These are phyloP conservation scores for Melolontha melolontha DNA, from an alignment of 2,888 invertebrate species.

Conservation along the genomic window DNA sequence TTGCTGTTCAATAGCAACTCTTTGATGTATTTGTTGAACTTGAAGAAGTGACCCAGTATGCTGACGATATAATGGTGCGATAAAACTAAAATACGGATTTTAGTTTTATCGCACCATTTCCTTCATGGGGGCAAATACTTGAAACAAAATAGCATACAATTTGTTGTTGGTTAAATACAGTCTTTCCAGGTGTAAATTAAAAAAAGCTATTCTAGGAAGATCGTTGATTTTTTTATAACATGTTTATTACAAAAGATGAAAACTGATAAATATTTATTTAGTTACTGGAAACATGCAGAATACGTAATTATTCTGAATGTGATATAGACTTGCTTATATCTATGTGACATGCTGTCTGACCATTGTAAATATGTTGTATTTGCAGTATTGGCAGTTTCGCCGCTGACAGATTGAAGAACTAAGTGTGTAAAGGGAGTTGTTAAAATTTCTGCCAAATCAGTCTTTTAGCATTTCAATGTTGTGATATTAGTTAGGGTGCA, in stretches of 20 bases:
- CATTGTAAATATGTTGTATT: conserved; percentile 69
- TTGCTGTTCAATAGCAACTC: conserved; percentile 76
- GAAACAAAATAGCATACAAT: conserved; percentile 78
- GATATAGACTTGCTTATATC: conserved; percentile 67
- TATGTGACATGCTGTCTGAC: conserved; percentile 70
- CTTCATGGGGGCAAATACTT: conserved; percentile 77
- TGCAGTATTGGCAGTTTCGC: conserved; percentile 30
- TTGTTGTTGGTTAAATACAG: conserved; percentile 79
- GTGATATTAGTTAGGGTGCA: conserved; percentile 49
- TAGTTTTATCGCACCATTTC: too few relatives aligned
- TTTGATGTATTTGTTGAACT: conserved; percentile 76
- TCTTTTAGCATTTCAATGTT: conserved; percentile 57
- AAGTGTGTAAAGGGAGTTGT: conserved; percentile 55
- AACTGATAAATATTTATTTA: conserved; percentile 71
- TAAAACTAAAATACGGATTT: conserved; percentile 78
- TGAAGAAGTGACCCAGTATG: conserved; percentile 83
- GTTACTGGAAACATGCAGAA: conserved; percentile 76
- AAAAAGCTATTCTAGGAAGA: conserved; percentile 75
- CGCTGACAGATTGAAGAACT: conserved; percentile 68
- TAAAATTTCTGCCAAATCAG: conserved; percentile 62
- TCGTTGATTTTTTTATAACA: conserved; percentile 77
- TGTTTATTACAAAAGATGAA: conserved; percentile 73
- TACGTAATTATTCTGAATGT: conserved; percentile 66
- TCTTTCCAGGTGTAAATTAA: conserved; percentile 71
- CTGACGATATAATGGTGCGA: conserved; percentile 79